Base-by-base conservation (phyloP, 35 echinoderm and acorn worm genomes). In the Eucidaris tribuloides region DNA sequence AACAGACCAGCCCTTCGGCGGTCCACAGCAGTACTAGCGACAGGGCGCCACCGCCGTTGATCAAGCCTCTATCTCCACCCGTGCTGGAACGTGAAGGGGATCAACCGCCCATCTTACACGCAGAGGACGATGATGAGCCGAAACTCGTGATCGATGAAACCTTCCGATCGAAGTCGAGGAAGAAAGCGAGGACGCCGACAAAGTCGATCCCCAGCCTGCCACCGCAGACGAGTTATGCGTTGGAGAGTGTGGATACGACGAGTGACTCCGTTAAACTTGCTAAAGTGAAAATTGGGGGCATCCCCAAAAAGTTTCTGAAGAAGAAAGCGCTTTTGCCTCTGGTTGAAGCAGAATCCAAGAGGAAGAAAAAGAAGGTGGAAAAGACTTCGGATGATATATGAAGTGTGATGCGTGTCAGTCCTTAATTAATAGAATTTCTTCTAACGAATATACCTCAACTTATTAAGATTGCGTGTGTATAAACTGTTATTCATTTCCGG, bases 11-110 rank as follows among this genome's bases (percentile, higher is more conserved):
- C 40, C 68, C 68, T n/a, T 42, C 36, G 7, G 35, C 68, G 29
- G 68, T 74, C 15, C 37, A 42, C 24, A 74, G 68, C 68, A 74
- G 68, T 74, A 74, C 68, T 74, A 74, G 68, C 37, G 68, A 74
- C 34, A 74, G 18, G 18, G 31, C 61, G 11, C 35, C 68, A 19
- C n/a, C 68, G 15, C 7, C 38, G 14, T 61, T 30, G 15, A 30
- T n/a, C 23, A 5, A 36, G 4, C 35, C 68, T n/a, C n/a, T 74
- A 35, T 74, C 68, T 42, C 68, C 68, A 7, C 68, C 68, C 34
- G 68, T 74, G 35, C 68, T 74, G 22, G 68, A 74, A 36, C 29
- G 68, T 3, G 68, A 74, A 74, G 68, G 68, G 1, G 68, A 74
- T 32, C 14, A 36, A 74, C 68, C 37, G 19, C 68, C 30, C 37